A percentile compares a stretch with the other conserved stretches of the same genome.
Conservation (phyloP, 2,888 invertebrate genomes). For the Macrosoma leucophasiata region DNA sequence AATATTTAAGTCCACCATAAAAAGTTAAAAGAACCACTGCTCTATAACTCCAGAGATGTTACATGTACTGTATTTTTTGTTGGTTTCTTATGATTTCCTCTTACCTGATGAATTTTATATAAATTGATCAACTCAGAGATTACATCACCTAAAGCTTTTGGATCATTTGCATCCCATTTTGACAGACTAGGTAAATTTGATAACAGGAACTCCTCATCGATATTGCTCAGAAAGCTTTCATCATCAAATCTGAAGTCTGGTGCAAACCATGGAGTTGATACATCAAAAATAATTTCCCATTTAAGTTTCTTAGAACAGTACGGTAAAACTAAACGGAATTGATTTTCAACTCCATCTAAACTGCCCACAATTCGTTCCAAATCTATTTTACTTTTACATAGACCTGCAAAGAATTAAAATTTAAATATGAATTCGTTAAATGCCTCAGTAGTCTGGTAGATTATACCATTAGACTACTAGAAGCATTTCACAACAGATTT, state of each 20-base stretch:
- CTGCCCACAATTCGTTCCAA: conserved; percentile 56
- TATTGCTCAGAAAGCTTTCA: conserved; percentile 77
- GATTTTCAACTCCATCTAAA: conserved; percentile 55
- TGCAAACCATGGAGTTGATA: conserved; percentile 77
- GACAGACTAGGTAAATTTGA: conserved; percentile 75
- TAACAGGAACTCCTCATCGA: conserved; percentile 71
- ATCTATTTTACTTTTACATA: conserved; percentile 65
- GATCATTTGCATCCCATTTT: conserved; percentile 79
- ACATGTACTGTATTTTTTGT: too few species aligned
- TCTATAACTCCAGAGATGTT: too few species aligned
- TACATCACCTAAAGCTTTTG: conserved; percentile 75
- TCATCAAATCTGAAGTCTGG: conserved; percentile 86
- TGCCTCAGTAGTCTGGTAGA: too few species aligned
- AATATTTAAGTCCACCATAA: too few species aligned
- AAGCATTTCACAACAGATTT: too few species aligned
- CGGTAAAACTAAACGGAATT: conserved; percentile 80
- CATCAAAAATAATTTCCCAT: conserved; percentile 84
- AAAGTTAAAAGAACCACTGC: too few species aligned
- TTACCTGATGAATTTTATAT: conserved; percentile 80
- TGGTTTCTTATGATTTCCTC: too few species aligned
- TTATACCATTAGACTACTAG: too few species aligned
- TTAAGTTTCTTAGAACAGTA: conserved; percentile 80
- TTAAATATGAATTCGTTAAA: conserved; percentile 1
- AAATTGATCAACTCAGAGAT: conserved; percentile 76
- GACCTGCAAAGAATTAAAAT: conserved; percentile 36